Conservation (phyloP, 1,140 invertebrate genomes). For the Ostrea denselamellosa region DNA sequence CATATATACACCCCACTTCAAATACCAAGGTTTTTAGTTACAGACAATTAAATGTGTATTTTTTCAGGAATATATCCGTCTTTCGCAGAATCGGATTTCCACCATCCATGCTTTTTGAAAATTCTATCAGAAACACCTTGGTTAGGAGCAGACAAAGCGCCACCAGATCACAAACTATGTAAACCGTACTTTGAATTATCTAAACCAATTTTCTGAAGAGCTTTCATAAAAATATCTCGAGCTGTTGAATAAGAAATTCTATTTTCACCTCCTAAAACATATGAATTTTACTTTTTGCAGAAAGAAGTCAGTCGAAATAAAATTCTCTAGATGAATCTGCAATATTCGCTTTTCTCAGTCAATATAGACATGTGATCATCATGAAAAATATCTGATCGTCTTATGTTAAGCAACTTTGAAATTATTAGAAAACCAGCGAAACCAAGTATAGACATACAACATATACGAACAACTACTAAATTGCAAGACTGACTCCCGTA, state of each 20-base stretch:
- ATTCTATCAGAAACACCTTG: constrained; percentile 28
- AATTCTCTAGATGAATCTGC: background rate
- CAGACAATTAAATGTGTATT: background rate
- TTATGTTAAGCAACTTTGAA: constrained; percentile 11
- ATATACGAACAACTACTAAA: constrained; percentile 9
- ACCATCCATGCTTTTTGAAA: constrained; percentile 31
- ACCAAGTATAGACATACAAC: constrained; percentile 35
- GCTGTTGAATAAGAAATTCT: background rate
- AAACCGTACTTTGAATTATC: background rate
- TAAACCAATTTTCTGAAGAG: background rate
- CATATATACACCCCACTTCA: background rate
- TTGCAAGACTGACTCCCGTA: background rate
- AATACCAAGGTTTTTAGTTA: constrained; percentile 21
- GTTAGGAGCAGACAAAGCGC: constrained; percentile 23
- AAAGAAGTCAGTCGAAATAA: background rate
- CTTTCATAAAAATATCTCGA: background rate
- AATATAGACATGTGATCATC: background rate
- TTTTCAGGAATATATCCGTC: constrained; percentile 24
- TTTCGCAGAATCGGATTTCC: constrained; percentile 20
- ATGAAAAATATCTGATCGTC: constrained; percentile 21
- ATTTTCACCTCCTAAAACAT: background rate
- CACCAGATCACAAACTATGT: constrained; percentile 17
- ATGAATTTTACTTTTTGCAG: background rate
- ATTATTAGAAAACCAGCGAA: constrained; percentile 33
- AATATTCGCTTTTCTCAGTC: constrained; percentile 23